Percentiles rank a stretch among this genome's conserved stretches.
Evolutionary conservation across 2,888 invertebrate species (phyloP).

Genomic region (Pandemis cinnamomeana): DNA sequence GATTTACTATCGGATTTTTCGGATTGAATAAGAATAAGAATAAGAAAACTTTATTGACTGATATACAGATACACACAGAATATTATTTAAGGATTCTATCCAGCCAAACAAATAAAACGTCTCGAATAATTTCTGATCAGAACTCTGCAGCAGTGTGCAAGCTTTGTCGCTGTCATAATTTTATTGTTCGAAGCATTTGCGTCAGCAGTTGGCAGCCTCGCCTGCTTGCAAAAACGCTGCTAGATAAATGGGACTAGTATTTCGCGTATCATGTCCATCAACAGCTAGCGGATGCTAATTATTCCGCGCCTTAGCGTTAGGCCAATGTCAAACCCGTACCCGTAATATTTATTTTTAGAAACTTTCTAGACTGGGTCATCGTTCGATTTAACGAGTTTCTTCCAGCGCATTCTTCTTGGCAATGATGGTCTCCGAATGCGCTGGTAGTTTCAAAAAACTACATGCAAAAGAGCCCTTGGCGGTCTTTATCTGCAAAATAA

Average conservation of each 20-base stretch:
- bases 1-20: no score
- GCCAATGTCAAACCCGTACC: neutral
- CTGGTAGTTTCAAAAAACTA: no score
- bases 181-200: slow-evolving; percentile 2
- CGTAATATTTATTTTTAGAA: neutral
- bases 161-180: neutral
- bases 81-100: no score
- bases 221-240: neutral
- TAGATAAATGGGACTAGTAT: neutral
- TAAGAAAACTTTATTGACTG: no score
- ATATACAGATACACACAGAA: no score
- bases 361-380: no score
- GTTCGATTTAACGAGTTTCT: no score
- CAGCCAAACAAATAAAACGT: neutral
- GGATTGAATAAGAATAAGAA: no score
- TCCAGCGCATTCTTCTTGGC: no score
- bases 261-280: neutral
- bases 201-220: slow-evolving; percentile 3
- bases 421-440: no score
- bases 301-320: neutral
- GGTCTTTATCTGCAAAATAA: no score
- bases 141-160: neutral
- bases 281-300: neutral
- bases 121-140: neutral
- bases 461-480: no score